Base-by-base conservation (phyloP, 2,888 invertebrate species). In the Pherbina coryleti region DNA sequence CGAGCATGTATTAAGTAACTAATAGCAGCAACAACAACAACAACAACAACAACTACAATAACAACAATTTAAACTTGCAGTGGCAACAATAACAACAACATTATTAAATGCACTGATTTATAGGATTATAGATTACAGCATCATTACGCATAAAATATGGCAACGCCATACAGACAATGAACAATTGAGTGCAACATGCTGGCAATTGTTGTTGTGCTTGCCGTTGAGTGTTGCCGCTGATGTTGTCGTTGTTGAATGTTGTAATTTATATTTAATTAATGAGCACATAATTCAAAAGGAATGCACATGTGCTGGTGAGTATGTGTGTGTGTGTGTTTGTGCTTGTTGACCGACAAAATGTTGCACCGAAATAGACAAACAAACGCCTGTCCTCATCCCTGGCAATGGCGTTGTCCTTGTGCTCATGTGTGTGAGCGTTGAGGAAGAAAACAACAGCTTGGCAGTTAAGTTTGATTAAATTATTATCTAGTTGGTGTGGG, bases 211-310 rank as follows among this genome's bases (percentile, higher is more conserved):
- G 76, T 74, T 57, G 51, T 49, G 53, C 53, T 57, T 64, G 60
- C 14, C 73, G 62, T 37, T 67, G 60, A 60, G 53, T 64, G 37
- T 19, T 78, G 60, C 5, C 72, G 73, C 37, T 62, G 55, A n/a
- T 76, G 53, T 22, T 57, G 69, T 17, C 34, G 62, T 25, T 76
- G 69, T 62, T 77, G 51, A 22, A 72, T 77, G 77, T 66, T 66
- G 66, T 77, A 72, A 72, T 67, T 75, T 55, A 55, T 75, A 51
- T 75, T 75, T 66, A 75, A 75, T 75, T 75, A 75, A 75, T 67
- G 55, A 51, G 67, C 31, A 55, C 75, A 75, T 66, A 75, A 62
- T 31, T 25, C 11, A 34, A 72, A 67, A 71, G 34, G 34, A 53
- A 37, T 37, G 37, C 25, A 7, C 25, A 17, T 57, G 53, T 51